phyloP scores from a whole-genome alignment of 2,797 vertebrate species.

The Pogoniulus pusillus region DNA sequence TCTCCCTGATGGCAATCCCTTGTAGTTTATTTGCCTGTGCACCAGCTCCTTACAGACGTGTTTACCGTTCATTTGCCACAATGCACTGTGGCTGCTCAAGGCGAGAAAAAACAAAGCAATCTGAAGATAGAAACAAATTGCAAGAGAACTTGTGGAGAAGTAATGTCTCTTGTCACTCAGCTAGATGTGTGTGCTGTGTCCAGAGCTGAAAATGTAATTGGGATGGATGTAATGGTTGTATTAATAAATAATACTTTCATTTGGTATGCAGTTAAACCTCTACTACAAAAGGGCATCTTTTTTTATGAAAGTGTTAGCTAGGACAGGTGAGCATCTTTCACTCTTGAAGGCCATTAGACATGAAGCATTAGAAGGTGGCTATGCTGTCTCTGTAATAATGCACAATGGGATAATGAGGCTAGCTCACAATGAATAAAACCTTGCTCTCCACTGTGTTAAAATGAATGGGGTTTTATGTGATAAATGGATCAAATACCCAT shows the following conservation, averaged over 20 bases:
- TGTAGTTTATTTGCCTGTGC: neutral
- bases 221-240: neutral
- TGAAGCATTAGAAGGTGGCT: neutral
- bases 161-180: neutral
- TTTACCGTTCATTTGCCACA: neutral
- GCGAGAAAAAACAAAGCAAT: neutral
- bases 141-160: neutral
- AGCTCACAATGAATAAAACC: conserved; percentile 18
- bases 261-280: neutral
- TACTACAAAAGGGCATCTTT: neutral
- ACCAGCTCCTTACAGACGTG: neutral
- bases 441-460: conserved; percentile 1
- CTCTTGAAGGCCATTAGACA: neutral
- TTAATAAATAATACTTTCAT: neutral
- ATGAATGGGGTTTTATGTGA: conserved; percentile 12
- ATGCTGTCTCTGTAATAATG: neutral
- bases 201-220: neutral
- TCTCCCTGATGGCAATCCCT: neutral
- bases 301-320: neutral
- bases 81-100: neutral
- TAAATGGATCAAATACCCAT: neutral
- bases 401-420: neutral
- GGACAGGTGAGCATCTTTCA: neutral
- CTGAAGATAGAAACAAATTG: neutral
- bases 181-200: neutral